Conservation (phyloP, 2,888 invertebrate genomes). For the Conomelus anceps region DNA sequence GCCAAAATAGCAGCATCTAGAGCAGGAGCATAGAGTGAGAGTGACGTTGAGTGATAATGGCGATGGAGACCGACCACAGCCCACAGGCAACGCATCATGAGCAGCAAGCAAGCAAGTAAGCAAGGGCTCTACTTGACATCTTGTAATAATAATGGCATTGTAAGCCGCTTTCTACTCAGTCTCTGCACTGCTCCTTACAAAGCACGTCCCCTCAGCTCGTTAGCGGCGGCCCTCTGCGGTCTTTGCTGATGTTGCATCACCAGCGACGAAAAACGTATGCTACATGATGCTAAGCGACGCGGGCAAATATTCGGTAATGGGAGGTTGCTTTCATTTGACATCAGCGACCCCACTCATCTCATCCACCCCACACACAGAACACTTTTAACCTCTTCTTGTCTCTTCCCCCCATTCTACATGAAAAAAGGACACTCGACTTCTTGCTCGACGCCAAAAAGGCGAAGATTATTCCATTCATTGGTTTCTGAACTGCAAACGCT, state of each 20-base stretch:
- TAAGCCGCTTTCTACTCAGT: not conserved
- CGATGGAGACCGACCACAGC: not conserved
- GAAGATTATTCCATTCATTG: constrained; percentile 8
- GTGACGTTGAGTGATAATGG: not conserved
- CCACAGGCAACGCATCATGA: not conserved
- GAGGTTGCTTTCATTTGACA: not conserved
- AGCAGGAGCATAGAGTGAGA: not conserved
- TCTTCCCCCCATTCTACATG: not conserved
- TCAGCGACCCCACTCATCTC: not conserved
- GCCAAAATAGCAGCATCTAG: not conserved
- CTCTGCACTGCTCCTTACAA: not conserved
- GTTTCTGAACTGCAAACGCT: not conserved
- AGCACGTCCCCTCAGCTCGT: not conserved
- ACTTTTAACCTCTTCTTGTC: not conserved
- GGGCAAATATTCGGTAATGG: not conserved
- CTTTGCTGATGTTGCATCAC: not conserved
- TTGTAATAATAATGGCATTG: not conserved
- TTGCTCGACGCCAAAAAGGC: not conserved
- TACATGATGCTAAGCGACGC: not conserved
- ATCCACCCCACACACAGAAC: not conserved
- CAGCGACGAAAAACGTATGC: not conserved
- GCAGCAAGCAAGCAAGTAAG: not conserved
- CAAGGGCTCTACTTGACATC: not conserved
- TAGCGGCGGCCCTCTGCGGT: not conserved
- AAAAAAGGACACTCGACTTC: not conserved